A percentile compares a stretch with the other conserved stretches of the same genome.
Conservation (phyloP, 2,888 invertebrate genomes). For the Rhingia rostrata region DNA sequence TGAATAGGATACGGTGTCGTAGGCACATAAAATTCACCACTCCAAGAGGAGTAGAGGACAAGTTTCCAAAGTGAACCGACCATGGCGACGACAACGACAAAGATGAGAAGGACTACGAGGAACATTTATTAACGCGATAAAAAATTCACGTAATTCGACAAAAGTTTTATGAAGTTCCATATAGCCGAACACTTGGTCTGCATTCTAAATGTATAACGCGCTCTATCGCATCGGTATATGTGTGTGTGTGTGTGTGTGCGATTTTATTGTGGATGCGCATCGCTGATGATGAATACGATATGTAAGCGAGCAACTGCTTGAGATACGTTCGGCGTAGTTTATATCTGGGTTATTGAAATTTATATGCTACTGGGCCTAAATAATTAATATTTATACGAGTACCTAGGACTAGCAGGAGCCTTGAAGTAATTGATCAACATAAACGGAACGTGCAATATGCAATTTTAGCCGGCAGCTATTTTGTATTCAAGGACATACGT, state of each 20-base stretch:
- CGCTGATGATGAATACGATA: not conserved
- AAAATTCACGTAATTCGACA: constrained; percentile 61
- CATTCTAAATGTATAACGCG: constrained; percentile 6
- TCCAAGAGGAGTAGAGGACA: not conserved
- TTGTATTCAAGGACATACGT: not conserved
- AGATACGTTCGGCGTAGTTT: not conserved
- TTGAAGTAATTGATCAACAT: constrained; percentile 21
- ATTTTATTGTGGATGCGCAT: not conserved
- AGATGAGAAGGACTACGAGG: constrained; percentile 16
- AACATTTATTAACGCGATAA: constrained; percentile 57
- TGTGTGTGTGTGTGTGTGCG: not conserved
- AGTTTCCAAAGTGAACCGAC: constrained; percentile 41
- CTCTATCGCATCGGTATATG: not conserved
- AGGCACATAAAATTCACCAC: constrained; percentile 45
- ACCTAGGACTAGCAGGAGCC: not conserved
- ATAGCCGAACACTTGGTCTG: constrained; percentile 38
- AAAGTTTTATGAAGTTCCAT: constrained; percentile 64
- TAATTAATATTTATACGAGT: constrained; percentile 21
- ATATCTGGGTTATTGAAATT: constrained; percentile 5
- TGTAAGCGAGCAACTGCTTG: not conserved
- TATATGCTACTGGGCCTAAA: constrained; percentile 4
- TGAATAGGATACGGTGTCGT: constrained; percentile 17
- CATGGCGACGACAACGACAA: constrained; percentile 25
- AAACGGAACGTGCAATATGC: constrained; percentile 22
- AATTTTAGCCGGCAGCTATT: not conserved